Conservation (phyloP, 2,797 vertebrate species). For the Pelobates cultripes region DNA sequence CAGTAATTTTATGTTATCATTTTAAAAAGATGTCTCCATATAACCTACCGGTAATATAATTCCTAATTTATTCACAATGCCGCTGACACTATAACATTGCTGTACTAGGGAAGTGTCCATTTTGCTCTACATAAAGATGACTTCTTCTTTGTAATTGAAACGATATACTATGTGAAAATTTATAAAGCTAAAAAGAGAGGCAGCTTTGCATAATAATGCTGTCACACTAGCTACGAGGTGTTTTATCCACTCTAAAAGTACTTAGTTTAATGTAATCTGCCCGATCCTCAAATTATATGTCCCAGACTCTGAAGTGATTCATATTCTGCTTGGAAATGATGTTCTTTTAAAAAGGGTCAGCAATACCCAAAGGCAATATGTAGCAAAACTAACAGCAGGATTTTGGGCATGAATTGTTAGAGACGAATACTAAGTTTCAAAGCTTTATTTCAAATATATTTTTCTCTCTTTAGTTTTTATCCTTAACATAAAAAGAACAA, state of each 20-base stretch:
- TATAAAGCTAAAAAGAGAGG: constrained; percentile 26
- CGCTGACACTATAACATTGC: not conserved
- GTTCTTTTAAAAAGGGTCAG: constrained; percentile 46
- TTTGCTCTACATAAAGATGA: constrained; percentile 1
- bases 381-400: constrained; percentile 41
- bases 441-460: constrained; percentile 18
- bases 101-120: not conserved
- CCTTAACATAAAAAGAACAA: not conserved
- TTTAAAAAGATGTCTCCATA: constrained; percentile 1
- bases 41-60: not conserved
- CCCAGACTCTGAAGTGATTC: constrained; percentile 40
- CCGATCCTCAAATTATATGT: constrained; percentile 39
- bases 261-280: constrained; percentile 35
- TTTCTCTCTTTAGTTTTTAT: constrained; percentile 21
- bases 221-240: constrained; percentile 40
- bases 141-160: constrained; percentile 17
- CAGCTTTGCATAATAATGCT: constrained; percentile 29
- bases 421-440: constrained; percentile 35
- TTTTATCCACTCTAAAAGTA: constrained; percentile 38
- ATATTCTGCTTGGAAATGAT: constrained; percentile 45
- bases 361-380: constrained; percentile 38
- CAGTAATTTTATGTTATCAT: not conserved
- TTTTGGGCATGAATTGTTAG: constrained; percentile 36
- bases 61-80: constrained; percentile 2
- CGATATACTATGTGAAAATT: not conserved